Evolutionary conservation across 1,140 invertebrate species (phyloP).

Genomic region (Leptinotarsa undecemlineata): DNA sequence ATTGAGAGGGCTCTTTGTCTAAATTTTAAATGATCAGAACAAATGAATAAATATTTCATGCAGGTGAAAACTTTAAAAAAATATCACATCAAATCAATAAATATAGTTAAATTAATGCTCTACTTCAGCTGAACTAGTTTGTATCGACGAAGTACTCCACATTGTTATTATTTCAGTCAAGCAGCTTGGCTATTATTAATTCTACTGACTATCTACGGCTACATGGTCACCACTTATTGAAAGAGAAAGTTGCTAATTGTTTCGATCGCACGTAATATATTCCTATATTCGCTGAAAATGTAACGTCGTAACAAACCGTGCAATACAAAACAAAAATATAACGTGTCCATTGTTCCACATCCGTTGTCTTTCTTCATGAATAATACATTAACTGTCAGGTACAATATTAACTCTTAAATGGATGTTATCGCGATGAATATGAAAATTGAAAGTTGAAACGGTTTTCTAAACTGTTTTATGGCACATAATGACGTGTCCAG

Average conservation of each 20-base stretch:
- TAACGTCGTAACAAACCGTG: neutral
- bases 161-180: neutral
- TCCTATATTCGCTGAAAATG: neutral
- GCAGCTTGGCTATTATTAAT: neutral
- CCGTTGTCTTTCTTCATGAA: neutral
- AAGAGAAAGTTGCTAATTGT: slow-evolving; percentile 8
- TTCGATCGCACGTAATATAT: neutral
- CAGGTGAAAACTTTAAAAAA: too few relatives aligned
- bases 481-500: too few relatives aligned
- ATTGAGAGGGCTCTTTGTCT: too few relatives aligned
- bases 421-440: neutral
- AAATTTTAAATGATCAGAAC: too few relatives aligned
- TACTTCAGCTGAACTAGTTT: slow-evolving; percentile 3
- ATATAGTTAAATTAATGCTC: neutral
- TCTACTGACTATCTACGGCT: neutral
- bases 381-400: neutral
- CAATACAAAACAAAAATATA: slow-evolving; percentile 7
- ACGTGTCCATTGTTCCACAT: neutral
- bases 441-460: slow-evolving; percentile 2
- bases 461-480: neutral
- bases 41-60: too few relatives aligned
- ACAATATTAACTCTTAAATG: neutral
- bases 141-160: neutral
- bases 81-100: neutral
- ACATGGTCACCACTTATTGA: neutral